Evolutionary conservation across 2,113 vertebrate genomes (phyloP).

Genomic region (Butorides virescens): DNA sequence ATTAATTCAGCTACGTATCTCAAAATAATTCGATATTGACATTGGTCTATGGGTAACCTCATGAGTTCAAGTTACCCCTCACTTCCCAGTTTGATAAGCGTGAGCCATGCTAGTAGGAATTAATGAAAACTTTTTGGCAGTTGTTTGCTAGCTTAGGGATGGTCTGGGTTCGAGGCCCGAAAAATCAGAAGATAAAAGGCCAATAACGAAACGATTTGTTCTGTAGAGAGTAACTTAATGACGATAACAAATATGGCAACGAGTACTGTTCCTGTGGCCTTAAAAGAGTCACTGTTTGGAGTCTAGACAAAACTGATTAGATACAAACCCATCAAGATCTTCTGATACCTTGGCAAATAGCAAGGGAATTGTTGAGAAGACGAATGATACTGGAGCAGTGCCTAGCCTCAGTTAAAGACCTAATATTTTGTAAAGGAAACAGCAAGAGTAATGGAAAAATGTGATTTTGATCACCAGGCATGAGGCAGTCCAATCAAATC

Average conservation of each 20-base stretch:
- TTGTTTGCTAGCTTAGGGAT: neutral
- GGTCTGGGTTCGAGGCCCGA: neutral
- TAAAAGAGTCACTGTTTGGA: slow-evolving; percentile 48
- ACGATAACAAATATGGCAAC: slow-evolving; percentile 68
- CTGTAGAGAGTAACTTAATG: slow-evolving; percentile 49
- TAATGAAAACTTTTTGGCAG: slow-evolving; percentile 28
- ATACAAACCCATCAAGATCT: slow-evolving; percentile 63
- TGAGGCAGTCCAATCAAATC: slow-evolving; percentile 20
- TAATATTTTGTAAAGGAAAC: slow-evolving; percentile 58
- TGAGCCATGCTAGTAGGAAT: slow-evolving; percentile 25
- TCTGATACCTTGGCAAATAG: slow-evolving; percentile 60
- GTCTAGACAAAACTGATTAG: slow-evolving; percentile 67
- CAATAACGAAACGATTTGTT: slow-evolving; percentile 47
- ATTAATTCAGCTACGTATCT: neutral
- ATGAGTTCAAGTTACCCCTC: neutral
- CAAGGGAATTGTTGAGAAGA: slow-evolving; percentile 59
- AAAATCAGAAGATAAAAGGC: slow-evolving; percentile 39
- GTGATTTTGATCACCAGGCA: neutral
- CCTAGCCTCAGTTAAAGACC: slow-evolving; percentile 65
- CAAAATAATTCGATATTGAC: neutral
- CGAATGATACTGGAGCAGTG: slow-evolving; percentile 72
- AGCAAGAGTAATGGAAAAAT: slow-evolving; percentile 46
- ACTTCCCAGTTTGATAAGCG: slow-evolving; percentile 40
- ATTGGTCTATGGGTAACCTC: neutral
- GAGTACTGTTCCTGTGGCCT: neutral